A percentile compares a stretch with the other conserved stretches of the same genome.
Evolutionary conservation across 2,888 invertebrate genomes (phyloP).

Genomic region (Drosophila quasianomalipes): DNA sequence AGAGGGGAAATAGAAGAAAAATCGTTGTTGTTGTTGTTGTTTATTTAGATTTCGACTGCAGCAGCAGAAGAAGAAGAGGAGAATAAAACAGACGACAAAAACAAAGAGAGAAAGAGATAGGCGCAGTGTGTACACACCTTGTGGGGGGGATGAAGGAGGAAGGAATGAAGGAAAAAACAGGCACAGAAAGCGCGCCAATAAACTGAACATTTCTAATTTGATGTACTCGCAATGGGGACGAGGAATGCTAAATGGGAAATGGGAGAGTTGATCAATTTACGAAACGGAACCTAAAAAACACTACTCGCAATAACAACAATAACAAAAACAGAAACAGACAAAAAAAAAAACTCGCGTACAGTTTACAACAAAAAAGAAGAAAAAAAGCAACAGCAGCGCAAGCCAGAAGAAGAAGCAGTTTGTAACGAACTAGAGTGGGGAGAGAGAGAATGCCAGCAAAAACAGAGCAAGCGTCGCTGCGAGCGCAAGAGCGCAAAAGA

Average conservation of each 20-base stretch:
- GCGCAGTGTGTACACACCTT: conserved; percentile 41
- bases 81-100: conserved; percentile 9
- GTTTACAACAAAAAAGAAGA: conserved; percentile 70
- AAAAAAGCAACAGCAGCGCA: conserved; percentile 30
- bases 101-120: background rate
- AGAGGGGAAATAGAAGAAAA: conserved; percentile 24
- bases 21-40: conserved; percentile 38
- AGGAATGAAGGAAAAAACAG: conserved; percentile 20
- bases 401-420: conserved; percentile 61
- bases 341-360: conserved; percentile 55
- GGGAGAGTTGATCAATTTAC: conserved; percentile 52
- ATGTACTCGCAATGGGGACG: conserved; percentile 44
- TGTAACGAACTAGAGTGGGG: conserved; percentile 80
- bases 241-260: background rate
- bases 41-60: conserved; percentile 58
- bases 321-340: conserved; percentile 22
- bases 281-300: conserved; percentile 40
- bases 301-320: conserved; percentile 15
- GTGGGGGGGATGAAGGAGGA: conserved; percentile 27
- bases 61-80: conserved; percentile 10
- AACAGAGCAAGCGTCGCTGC: conserved; percentile 61
- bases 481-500: conserved; percentile 13
- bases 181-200: conserved; percentile 64
- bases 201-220: conserved; percentile 60
- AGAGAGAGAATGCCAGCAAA: conserved; percentile 72